phyloP scores from a whole-genome alignment of 2,888 invertebrate genomes.

The Dorcus parallelipipedus region DNA sequence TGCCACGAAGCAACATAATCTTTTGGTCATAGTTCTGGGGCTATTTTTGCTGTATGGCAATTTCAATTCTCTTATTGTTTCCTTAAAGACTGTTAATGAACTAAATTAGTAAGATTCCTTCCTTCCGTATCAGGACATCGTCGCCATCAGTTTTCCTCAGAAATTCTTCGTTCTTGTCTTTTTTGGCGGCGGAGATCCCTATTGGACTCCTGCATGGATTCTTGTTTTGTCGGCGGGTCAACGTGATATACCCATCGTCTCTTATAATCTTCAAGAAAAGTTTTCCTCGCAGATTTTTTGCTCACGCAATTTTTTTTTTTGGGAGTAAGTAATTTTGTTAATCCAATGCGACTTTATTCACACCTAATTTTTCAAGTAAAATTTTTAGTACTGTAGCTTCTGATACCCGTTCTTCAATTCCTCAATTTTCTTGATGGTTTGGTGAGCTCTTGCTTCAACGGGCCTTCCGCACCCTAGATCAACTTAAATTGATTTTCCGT shows the following conservation, averaged over 20 bases:
- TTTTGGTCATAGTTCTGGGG: background rate
- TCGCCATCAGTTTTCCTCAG: background rate
- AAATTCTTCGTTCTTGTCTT: background rate
- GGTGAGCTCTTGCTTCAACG: no score
- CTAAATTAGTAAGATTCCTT: no score
- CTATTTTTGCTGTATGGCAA: background rate
- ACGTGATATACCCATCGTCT: background rate
- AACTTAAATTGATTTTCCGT: no score
- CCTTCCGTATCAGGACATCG: background rate
- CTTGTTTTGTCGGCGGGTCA: background rate
- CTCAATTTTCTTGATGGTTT: no score
- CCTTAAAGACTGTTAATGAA: no score
- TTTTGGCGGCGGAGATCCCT: background rate
- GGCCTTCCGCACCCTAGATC: no score
- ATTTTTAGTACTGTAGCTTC: background rate
- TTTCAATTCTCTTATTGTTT: background rate
- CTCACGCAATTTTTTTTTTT: background rate
- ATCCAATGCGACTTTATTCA: background rate
- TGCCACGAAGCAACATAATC: no score
- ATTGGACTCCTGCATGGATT: background rate
- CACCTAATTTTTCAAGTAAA: background rate
- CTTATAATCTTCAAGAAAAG: background rate
- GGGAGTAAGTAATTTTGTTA: no score
- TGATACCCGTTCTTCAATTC: background rate
- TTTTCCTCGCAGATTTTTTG: no score